Percentiles rank a stretch among this genome's conserved stretches.
phyloP scores from a whole-genome alignment of 2,888 invertebrate species.

The Drosophila paramelanica region DNA sequence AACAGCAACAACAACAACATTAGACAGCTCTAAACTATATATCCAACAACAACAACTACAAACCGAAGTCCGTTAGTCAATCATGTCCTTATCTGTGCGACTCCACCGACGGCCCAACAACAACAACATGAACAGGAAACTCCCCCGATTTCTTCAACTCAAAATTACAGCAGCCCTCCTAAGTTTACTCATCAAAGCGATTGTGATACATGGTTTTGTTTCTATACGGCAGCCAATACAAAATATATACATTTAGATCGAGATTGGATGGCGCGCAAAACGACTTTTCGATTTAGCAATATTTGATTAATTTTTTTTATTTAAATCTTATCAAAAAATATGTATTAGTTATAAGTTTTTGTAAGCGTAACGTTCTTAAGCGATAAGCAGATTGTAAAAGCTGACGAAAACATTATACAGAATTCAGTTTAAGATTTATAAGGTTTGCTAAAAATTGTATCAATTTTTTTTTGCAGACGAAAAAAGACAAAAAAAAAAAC shows the following conservation, averaged over 20 bases:
- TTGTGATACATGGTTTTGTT: conserved; percentile 83
- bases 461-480: conserved; percentile 76
- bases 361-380: conserved; percentile 41
- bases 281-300: conserved; percentile 58
- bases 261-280: conserved; percentile 31
- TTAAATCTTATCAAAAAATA: conserved; percentile 33
- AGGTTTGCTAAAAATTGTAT: conserved; percentile 78
- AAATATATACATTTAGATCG: conserved; percentile 23
- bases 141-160: not conserved
- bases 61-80: conserved; percentile 35
- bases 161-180: conserved; percentile 26
- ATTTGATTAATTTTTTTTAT: conserved; percentile 46
- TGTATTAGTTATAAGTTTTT: conserved; percentile 65
- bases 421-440: conserved; percentile 27
- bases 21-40: conserved; percentile 10
- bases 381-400: conserved; percentile 47
- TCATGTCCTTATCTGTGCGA: not conserved
- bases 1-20: conserved; percentile 16
- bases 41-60: conserved; percentile 31
- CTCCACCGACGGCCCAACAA: conserved; percentile 16
- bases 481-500: conserved; percentile 39
- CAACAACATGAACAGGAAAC: not conserved
- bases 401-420: conserved; percentile 24
- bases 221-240: conserved; percentile 44
- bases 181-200: conserved; percentile 83